A percentile compares a stretch with the other conserved stretches of the same genome.
phyloP scores from a whole-genome alignment of 2,888 invertebrate genomes.

The Stictocephala bisonia region DNA sequence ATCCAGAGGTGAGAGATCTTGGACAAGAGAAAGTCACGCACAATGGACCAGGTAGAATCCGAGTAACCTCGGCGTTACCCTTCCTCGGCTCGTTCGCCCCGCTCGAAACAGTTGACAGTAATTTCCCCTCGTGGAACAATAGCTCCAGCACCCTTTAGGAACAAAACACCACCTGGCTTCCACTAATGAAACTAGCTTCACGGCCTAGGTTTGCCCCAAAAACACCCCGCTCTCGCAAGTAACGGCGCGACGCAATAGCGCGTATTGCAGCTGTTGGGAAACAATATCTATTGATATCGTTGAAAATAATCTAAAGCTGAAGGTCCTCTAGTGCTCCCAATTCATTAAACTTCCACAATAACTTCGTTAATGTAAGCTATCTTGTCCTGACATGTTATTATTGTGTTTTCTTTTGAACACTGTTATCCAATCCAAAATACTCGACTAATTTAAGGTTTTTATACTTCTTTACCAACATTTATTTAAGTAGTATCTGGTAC shows the following conservation, averaged over 20 bases:
- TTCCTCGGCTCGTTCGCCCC: conserved; percentile 1
- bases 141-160: not conserved
- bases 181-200: conserved; percentile 39
- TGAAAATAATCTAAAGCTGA: not conserved
- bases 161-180: conserved; percentile 13
- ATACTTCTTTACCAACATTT: too few species aligned
- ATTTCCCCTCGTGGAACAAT: conserved; percentile 39
- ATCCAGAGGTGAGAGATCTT: too few species aligned
- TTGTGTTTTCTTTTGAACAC: too few species aligned
- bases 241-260: conserved; percentile 16
- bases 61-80: conserved; percentile 2
- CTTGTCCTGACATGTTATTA: too few species aligned
- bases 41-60: conserved; percentile 20
- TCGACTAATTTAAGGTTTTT: too few species aligned
- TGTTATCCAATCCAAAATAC: too few species aligned
- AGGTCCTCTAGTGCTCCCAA: too few species aligned
- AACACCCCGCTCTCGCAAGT: conserved; percentile 1
- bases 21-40: not conserved
- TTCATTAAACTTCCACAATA: too few species aligned
- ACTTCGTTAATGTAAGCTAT: too few species aligned
- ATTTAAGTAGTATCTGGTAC: too few species aligned
- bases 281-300: not conserved
- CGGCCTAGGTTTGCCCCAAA: conserved; percentile 30
- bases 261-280: not conserved
- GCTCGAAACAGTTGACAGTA: conserved; percentile 40